Evolutionary conservation across 1,140 invertebrate species (phyloP).

Genomic region (Ptiloglossa arizonensis): DNA sequence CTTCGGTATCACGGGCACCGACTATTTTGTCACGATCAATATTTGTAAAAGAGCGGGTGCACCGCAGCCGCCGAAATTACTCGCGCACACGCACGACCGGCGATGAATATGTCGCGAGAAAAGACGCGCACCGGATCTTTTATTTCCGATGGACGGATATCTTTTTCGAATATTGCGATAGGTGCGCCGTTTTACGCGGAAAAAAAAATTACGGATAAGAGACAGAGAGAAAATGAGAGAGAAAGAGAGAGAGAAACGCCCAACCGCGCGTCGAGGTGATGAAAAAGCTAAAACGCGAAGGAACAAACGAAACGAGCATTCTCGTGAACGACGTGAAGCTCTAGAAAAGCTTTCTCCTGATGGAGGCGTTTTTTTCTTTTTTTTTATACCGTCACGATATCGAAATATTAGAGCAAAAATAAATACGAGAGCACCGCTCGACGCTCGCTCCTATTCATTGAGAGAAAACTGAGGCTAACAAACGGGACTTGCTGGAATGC

Average conservation of each 20-base stretch:
- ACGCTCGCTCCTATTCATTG: neutral
- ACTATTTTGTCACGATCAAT: conserved; percentile 45
- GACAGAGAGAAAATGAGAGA: no score
- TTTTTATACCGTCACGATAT: neutral
- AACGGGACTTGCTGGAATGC: no score
- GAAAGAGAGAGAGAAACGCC: no score
- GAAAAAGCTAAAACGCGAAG: neutral
- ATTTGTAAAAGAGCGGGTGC: conserved; percentile 32
- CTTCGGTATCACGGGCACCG: conserved; percentile 13
- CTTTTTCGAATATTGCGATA: neutral
- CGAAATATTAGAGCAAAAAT: neutral
- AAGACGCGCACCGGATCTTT: neutral
- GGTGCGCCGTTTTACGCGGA: neutral
- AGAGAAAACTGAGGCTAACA: neutral
- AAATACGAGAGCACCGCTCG: neutral
- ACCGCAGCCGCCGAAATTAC: conserved; percentile 27
- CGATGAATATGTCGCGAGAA: neutral
- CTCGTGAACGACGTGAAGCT: neutral
- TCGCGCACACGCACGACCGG: neutral
- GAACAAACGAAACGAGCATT: neutral
- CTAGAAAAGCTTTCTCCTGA: neutral
- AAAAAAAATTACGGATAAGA: no score
- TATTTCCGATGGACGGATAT: neutral
- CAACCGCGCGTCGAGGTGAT: neutral
- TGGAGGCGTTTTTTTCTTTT: neutral